phyloP scores from a whole-genome alignment of 2,888 invertebrate genomes.

The Drosophila austrosaltans region DNA sequence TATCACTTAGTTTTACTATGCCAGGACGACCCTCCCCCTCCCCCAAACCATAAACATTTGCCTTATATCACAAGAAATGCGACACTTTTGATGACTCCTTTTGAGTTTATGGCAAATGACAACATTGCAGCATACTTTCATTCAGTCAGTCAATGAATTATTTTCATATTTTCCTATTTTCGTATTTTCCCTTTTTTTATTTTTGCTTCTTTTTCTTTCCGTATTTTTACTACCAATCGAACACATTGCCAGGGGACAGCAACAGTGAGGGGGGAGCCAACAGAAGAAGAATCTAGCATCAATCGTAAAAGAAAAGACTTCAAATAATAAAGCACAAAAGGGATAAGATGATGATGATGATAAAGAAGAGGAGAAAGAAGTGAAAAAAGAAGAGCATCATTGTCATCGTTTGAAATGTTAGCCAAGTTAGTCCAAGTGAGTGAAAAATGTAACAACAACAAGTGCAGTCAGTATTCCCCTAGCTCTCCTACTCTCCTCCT shows the following conservation, averaged over 20 bases:
- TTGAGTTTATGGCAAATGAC: slow-evolving; percentile 68
- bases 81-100: slow-evolving; percentile 76
- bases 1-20: slow-evolving; percentile 37
- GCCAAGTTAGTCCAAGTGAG: slow-evolving; percentile 78
- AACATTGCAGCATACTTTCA: slow-evolving; percentile 62
- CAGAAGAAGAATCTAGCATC: not conserved
- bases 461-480: slow-evolving; percentile 21
- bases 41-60: slow-evolving; percentile 7
- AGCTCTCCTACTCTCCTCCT: slow-evolving; percentile 1
- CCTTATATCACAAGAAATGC: slow-evolving; percentile 46
- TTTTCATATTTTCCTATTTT: slow-evolving; percentile 59
- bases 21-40: not conserved
- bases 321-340: slow-evolving; percentile 13
- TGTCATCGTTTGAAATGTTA: slow-evolving; percentile 48
- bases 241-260: not conserved
- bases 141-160: slow-evolving; percentile 66
- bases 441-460: slow-evolving; percentile 78
- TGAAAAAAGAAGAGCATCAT: not conserved
- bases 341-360: slow-evolving; percentile 1
- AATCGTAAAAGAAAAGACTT: slow-evolving; percentile 18
- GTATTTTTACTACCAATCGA: slow-evolving; percentile 46
- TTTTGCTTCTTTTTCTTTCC: slow-evolving; percentile 34
- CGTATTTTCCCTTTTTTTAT: not conserved
- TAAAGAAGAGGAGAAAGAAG: no score
- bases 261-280: not conserved